A percentile compares a stretch with the other conserved stretches of the same genome.
phyloP scores from a whole-genome alignment of 23 tunicate genomes.

The Diplosoma virens region DNA sequence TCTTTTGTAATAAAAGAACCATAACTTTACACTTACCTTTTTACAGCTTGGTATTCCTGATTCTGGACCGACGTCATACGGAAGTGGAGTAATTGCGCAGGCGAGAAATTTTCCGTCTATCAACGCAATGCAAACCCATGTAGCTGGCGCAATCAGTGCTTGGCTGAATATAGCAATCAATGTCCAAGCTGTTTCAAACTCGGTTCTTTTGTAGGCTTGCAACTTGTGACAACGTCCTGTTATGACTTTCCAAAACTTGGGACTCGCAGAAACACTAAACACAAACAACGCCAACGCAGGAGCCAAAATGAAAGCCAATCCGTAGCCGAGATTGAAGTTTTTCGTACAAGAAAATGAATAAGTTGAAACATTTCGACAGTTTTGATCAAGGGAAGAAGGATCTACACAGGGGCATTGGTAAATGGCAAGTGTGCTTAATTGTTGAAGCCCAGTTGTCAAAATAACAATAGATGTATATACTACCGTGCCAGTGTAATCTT shows the following conservation, averaged over 20 bases:
- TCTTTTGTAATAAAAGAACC: no score
- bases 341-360: not conserved
- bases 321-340: constrained; percentile 22
- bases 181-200: not conserved
- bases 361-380: not conserved
- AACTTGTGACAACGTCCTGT: constrained; percentile 20
- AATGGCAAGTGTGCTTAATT: constrained; percentile 14
- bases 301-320: constrained; percentile 27
- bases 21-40: no score
- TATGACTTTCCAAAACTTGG: constrained; percentile 59
- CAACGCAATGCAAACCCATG: constrained; percentile 46
- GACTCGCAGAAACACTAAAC: constrained; percentile 22
- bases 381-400: not conserved
- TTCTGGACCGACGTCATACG: no score
- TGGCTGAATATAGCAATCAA: not conserved
- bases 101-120: constrained; percentile 51
- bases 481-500: constrained; percentile 41
- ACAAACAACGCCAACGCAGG: constrained; percentile 40
- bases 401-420: constrained; percentile 47
- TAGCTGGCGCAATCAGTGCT: constrained; percentile 39
- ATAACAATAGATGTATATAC: constrained; percentile 8
- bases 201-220: not conserved
- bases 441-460: constrained; percentile 19
- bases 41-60: no score
- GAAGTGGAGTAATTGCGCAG: constrained; percentile 46